Conservation (phyloP, 2,888 invertebrate species). For the Monoplex corrugatus region DNA sequence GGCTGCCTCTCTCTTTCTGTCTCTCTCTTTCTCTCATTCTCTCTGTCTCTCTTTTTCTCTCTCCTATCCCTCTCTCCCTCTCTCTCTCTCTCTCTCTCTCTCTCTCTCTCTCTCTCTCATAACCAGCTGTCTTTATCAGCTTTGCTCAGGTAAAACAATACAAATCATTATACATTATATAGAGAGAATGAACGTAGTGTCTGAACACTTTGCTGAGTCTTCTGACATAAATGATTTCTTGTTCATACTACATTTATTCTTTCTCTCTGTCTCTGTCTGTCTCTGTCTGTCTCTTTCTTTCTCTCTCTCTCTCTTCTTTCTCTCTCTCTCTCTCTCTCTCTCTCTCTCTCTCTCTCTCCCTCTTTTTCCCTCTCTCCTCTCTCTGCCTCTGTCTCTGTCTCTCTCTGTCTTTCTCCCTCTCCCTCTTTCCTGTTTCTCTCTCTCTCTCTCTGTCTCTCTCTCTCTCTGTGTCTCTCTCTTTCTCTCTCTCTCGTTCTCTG, state of each 20-base stretch:
- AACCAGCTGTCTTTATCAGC: no score
- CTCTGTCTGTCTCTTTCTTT: neutral
- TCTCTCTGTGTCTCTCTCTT: neutral
- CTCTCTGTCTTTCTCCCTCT: neutral
- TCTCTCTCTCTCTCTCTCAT: no score
- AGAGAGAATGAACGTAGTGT: no score
- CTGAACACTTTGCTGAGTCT: no score
- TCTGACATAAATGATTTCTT: no score
- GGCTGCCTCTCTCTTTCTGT: neutral
- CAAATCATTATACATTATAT: no score
- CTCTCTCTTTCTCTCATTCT: neutral
- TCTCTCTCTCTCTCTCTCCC: neutral
- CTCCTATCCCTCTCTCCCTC: neutral
- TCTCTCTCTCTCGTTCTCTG: no score
- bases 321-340: neutral
- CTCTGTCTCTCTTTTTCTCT: no score
- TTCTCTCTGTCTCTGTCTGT: neutral
- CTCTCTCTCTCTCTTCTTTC: neutral
- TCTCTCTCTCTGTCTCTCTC: neutral
- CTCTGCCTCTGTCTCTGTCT: neutral
- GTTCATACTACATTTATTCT: no score
- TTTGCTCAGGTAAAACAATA: no score
- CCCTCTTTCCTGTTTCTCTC: no score
- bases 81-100: no score
- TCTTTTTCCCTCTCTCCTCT: neutral